Base-by-base conservation (phyloP, 1,140 invertebrate genomes). In the Brachionus rotundiformis region DNA sequence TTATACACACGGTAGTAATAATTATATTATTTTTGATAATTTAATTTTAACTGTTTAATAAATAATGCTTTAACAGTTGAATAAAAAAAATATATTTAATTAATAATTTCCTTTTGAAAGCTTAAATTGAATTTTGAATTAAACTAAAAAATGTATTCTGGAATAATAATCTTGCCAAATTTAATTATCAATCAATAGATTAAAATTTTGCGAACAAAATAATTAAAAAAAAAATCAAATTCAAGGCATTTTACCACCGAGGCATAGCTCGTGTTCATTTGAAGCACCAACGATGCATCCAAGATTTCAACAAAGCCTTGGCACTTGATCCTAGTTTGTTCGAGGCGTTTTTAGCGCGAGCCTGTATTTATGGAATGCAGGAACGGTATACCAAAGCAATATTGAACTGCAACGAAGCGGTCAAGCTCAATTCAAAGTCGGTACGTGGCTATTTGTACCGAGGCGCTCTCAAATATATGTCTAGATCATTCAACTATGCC, bases 361-460 rank as follows among this genome's bases (percentile, higher is more conserved):
- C 87, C n/a, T 68, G 39, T 39, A 59, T 71, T 47, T 82, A 71
- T 16, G 81, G 27, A 16, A 71, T 49, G 23, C 63, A 68, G 47
- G 23, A 82, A 13, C 25, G 81, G 19, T 49, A 33, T 76, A 84
- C 85, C 16, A 88, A 88, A 82, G 88, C 87, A 29, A 87, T 88
- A 49, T 83, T 88, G 27, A 88, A 88, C 83, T 88, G 88, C 83
- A 88, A 88, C 83, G 86, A 88, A 83, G 88, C 87, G 19, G 85
- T 88, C 29, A 85, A 84, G 54, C 82, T 88, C 16, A 85, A 87
- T 82, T 86, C 87, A 29, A 84, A 85, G n/a, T 87, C 87, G 84
- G 84, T 88, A 7, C 83, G 88, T 65, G 85, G 86, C 23, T 87
- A 85, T 81, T 83, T 88, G 16, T 88, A 88, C 82, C 86, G 87